A percentile compares a stretch with the other conserved stretches of the same genome.
These are phyloP conservation scores for Helogale parvula DNA, from an alignment of 2,113 vertebrate species.

Conservation along the genomic window DNA sequence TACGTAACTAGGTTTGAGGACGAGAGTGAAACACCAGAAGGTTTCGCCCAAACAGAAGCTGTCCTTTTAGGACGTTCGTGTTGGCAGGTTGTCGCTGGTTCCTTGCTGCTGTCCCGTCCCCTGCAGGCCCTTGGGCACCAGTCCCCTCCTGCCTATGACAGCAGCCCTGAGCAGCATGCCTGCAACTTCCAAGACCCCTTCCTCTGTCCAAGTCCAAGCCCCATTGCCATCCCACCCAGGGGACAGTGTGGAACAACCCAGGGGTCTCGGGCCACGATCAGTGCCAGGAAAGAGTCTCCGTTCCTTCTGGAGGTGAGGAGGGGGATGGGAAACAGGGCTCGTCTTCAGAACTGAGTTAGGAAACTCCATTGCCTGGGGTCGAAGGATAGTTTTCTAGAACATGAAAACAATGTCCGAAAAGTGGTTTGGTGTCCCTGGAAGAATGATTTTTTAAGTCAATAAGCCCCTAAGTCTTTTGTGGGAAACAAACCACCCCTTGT, in stretches of 20 bases:
- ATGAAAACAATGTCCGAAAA: not conserved
- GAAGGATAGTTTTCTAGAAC: not conserved
- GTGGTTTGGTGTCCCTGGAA: not conserved
- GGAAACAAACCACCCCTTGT: not conserved
- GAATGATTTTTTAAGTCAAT: not conserved
- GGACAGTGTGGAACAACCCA: not conserved
- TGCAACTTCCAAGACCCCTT: not conserved
- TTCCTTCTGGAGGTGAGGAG: not conserved
- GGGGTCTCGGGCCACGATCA: not conserved
- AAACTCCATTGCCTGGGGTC: not conserved
- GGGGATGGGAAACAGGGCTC: no score
- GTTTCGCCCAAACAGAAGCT: not conserved
- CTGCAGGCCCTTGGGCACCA: accelerated
- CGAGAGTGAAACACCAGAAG: not conserved
- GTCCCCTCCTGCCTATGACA: not conserved
- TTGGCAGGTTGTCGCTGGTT: not conserved
- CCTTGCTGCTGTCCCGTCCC: accelerated
- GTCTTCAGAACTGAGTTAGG: not conserved
- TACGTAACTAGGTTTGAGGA: not conserved
- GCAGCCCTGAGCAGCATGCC: not conserved
- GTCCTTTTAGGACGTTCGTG: not conserved
- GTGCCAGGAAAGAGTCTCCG: not conserved
- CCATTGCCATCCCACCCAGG: not conserved
- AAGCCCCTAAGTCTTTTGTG: not conserved
- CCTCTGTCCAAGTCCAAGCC: not conserved